A percentile compares a stretch with the other conserved stretches of the same genome.
Conservation (phyloP, 2,113 vertebrate species). For the Patagioenas fasciata region DNA sequence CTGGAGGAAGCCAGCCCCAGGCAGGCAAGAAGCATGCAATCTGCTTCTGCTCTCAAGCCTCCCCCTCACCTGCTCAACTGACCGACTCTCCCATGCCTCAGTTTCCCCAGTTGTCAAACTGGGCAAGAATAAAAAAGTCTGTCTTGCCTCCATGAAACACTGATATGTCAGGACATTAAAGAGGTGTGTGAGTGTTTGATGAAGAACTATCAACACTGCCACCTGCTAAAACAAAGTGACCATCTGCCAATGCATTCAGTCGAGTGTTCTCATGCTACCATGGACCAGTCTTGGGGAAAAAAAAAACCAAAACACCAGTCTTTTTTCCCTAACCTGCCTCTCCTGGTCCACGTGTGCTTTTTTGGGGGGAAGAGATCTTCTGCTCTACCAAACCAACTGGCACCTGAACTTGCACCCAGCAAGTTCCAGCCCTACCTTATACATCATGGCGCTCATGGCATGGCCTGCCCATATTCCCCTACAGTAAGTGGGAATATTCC, state of each 20-base stretch:
- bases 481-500: not conserved
- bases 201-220: not conserved
- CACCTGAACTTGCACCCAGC: not conserved
- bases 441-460: not conserved
- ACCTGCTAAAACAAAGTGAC: not conserved
- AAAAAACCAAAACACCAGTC: not conserved
- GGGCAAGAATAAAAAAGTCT: not conserved
- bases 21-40: not conserved
- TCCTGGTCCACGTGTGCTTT: rapidly evolving
- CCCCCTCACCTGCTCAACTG: not conserved
- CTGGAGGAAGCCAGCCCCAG: not conserved
- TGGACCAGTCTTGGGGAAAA: not conserved
- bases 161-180: not conserved
- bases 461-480: not conserved
- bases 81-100: rapidly evolving
- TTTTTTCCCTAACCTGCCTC: not conserved
- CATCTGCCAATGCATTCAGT: not conserved
- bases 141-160: not conserved
- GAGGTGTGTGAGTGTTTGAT: not conserved
- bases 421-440: not conserved
- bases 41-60: not conserved
- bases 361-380: not conserved
- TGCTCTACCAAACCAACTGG: not conserved
- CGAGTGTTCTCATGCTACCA: not conserved
- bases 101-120: not conserved